Evolutionary conservation across 2,797 vertebrate species (phyloP), one percentile per base, ranked within the genome.

Genomic region (Synanceia verrucosa): DNA sequence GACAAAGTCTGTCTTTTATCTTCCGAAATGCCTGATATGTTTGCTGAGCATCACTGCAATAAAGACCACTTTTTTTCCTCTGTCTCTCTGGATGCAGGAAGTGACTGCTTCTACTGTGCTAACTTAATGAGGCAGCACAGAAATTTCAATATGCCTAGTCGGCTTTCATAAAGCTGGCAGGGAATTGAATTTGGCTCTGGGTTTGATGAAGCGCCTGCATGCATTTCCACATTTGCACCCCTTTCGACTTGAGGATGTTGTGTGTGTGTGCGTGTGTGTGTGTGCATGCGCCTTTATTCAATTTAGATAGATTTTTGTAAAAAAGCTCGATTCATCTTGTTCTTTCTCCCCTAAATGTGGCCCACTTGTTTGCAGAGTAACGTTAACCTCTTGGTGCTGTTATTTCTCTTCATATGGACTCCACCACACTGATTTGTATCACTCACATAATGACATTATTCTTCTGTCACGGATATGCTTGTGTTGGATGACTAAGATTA

Each of bases 141-240:
- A 65, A 21, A 71, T 81, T 62, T 70, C 36, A 63, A 18, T 57
- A 24, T 67, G 19, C 43, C 33, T 52, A 18, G 57, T 67, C 48
- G 72, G 65, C 68, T 70, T 77, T 78, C 43, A 79, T 60, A 47
- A 77, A 69, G 53, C 43, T 41, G 43, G 36, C 34, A 68, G 55
- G 19, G 61, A 67, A 79, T 41, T 79, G 34, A 53, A 73, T 67
- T 65, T 65, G 79, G 41, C 63, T 66, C 47, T 12, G 23, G 61
- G 59, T 62, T 58, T 71, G 65, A 79, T 76, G 29, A 53, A 43
- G 44, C 29, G 6, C 46, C 44, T 74, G 60, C 34, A 55, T 44
- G 10, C 13, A 67, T 44, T 34, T 66, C 23, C 31, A 18, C 58
- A 57, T 78, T 64, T 65, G 51, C 67, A 59, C 14, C 31, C 21